phyloP scores from a whole-genome alignment of 2,888 invertebrate species.

The Meteorus cinctellus region DNA sequence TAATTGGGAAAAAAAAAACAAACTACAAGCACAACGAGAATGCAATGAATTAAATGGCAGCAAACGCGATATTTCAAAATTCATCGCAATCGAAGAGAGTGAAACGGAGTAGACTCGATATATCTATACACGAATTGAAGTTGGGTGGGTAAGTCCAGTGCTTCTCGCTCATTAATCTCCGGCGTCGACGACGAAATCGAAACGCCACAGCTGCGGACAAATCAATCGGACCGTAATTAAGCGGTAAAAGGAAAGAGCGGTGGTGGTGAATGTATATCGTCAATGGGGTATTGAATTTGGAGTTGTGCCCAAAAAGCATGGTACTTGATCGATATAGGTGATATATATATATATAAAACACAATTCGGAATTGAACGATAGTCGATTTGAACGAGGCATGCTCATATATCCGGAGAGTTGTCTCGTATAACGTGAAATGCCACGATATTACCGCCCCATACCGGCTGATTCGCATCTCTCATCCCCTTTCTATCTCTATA shows the following conservation, averaged over 20 bases:
- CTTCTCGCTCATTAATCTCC: constrained; percentile 34
- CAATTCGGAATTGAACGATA: constrained; percentile 14
- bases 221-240: constrained; percentile 69
- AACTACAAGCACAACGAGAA: neutral
- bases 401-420: constrained; percentile 39
- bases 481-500: neutral
- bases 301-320: constrained; percentile 28
- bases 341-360: constrained; percentile 13
- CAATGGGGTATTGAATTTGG: constrained; percentile 29
- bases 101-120: neutral
- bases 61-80: neutral
- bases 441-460: constrained; percentile 7
- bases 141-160: constrained; percentile 4
- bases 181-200: constrained; percentile 37
- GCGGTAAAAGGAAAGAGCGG: constrained; percentile 41
- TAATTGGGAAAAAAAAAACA: neutral
- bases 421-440: constrained; percentile 23
- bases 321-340: neutral
- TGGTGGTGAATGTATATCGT: constrained; percentile 37
- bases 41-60: constrained; percentile 3
- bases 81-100: neutral
- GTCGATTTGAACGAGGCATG: constrained; percentile 33
- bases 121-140: neutral
- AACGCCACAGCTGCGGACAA: constrained; percentile 52
- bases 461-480: neutral